Percentiles rank a stretch among this genome's conserved stretches.
Evolutionary conservation across 2,113 vertebrate species (phyloP).

Genomic region (Lepus europaeus): DNA sequence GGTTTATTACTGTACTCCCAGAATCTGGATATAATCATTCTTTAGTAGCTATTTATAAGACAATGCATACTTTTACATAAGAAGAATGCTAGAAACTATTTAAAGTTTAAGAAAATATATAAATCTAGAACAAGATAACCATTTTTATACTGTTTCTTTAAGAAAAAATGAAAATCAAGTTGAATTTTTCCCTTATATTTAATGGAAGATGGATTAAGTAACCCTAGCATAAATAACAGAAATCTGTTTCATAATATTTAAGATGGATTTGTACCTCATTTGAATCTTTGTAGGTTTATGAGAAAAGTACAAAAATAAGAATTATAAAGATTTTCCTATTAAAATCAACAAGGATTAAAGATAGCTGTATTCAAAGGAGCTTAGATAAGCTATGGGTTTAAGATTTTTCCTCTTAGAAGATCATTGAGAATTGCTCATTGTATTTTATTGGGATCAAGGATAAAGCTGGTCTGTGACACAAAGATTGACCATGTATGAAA

Average conservation of each 20-base stretch:
- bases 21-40: background rate
- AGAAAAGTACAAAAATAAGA: constrained; percentile 31
- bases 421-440: background rate
- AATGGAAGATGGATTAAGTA: constrained; percentile 2
- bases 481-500: background rate
- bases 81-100: background rate
- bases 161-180: background rate
- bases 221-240: constrained; percentile 16
- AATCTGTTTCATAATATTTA: constrained; percentile 36
- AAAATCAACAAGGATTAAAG: constrained; percentile 57
- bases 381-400: constrained; percentile 24
- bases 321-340: constrained; percentile 53
- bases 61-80: background rate
- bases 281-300: constrained; percentile 18
- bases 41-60: background rate
- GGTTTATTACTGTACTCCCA: background rate
- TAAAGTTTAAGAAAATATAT: background rate
- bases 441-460: constrained; percentile 32
- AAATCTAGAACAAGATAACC: background rate
- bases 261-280: constrained; percentile 62
- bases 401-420: constrained; percentile 47
- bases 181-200: background rate
- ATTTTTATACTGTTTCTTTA: background rate
- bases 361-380: constrained; percentile 37
- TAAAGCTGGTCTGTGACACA: background rate